Base-by-base conservation (phyloP, 30 jellyfish, hydroid and myxozoan species). In the Hydractinia echinata region DNA sequence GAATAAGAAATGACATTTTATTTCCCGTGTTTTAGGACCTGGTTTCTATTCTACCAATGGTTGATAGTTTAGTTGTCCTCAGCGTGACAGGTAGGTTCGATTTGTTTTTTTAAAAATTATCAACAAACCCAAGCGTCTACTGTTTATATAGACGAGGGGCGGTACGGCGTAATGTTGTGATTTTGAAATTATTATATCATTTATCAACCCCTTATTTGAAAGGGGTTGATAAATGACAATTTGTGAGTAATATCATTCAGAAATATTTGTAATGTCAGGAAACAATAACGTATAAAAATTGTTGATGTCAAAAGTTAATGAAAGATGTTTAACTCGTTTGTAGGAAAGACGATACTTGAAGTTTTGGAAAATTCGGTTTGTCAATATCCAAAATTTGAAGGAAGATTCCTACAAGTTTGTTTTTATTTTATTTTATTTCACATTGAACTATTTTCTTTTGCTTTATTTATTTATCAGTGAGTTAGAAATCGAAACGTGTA, bases 351-450 rank as follows among this genome's bases (percentile, higher is more conserved):
- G 4, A 52, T 88, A 11, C 20, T 88, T 15, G 44, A 79, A 70
- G 96, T 86, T 18, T 68, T 88, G 77, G 96, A 88, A 72, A 88
- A 88, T 61, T 85, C 89, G 14, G 94, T 88, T 60, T 82, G 89
- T 39, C 94, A 83, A 52, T 88, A 82, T 80, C 96, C 96, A 1
- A 88, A 76, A 55, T 88, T 76, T 73, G 96, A 88, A 73, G 96
- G 96, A 15, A 53, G 96, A 52, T 88, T 88, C 56, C 82, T 80
- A 51, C 96, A 88, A 79, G 96, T 88, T 54, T 20, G 80, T 20
- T 10, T 10, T 49, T n/a, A n/a, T n/a, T 19, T 6, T 66, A 1
- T 60, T 15, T 13, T 60, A 30, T 30, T 30, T 30, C 44, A 30
- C 44, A 2, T 30, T 0, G 44, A 30, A 0, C 44, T 30, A n/a